Conservation (phyloP, 2,888 invertebrate species). For the Pycnomerus fuliginosus region DNA sequence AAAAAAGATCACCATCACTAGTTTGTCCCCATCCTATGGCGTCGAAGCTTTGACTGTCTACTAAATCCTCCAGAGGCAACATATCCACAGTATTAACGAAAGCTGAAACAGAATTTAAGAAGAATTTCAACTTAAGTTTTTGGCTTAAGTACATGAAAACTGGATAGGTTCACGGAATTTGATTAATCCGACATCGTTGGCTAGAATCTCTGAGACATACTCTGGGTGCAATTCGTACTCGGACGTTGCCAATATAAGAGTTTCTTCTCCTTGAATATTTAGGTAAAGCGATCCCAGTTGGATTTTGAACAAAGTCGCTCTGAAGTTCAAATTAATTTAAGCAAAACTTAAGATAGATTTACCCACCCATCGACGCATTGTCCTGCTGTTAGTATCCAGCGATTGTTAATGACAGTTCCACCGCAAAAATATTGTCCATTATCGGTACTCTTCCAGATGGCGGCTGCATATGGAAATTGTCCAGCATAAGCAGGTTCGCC, state of each 20-base stretch:
- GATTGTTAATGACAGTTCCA: constrained; percentile 5
- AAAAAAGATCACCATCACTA: constrained; percentile 1
- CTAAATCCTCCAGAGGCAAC: too few species aligned
- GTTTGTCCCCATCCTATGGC: constrained; percentile 7
- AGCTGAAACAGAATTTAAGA: too few species aligned
- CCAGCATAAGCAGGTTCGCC: constrained; percentile 1
- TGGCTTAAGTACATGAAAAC: too few species aligned
- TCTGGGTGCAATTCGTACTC: too few species aligned
- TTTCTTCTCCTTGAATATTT: too few species aligned
- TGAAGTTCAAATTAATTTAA: constrained; percentile 1
- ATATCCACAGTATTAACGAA: too few species aligned
- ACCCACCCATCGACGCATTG: constrained; percentile 6
- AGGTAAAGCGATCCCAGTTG: constrained; percentile 13
- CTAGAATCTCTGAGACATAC: too few species aligned
- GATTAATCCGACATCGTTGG: too few species aligned
- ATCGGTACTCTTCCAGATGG: constrained; percentile 1
- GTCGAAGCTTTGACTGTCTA: too few species aligned
- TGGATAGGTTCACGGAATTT: too few species aligned
- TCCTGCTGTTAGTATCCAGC: constrained; percentile 8
- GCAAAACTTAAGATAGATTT: neutral
- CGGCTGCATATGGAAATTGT: constrained; percentile 9
- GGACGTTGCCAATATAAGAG: too few species aligned
- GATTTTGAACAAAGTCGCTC: constrained; percentile 9
- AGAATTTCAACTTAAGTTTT: too few species aligned
- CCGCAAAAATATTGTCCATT: constrained; percentile 6